Conservation (phyloP, 1,140 invertebrate genomes). For the Calephelis virginiensis region DNA sequence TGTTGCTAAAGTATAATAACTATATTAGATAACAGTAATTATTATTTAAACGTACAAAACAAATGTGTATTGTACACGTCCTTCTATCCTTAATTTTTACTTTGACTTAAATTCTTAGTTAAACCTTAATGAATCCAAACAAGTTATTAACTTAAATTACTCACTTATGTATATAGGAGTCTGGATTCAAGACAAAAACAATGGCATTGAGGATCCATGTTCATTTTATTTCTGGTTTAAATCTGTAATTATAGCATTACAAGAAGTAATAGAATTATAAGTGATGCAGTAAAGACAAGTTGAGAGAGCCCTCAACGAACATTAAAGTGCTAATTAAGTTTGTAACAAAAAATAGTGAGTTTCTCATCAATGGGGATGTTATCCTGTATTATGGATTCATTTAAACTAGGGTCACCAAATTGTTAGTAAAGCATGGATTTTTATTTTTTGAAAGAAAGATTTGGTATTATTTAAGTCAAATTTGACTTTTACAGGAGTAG, state of each 20-base stretch:
- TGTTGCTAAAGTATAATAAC: too few relatives aligned
- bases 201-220: background rate
- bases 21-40: too few relatives aligned
- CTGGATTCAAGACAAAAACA: background rate
- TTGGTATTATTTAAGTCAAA: too few relatives aligned
- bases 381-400: slow-evolving; percentile 39
- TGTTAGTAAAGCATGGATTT: background rate
- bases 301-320: slow-evolving; percentile 41
- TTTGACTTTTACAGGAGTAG: too few relatives aligned
- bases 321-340: slow-evolving; percentile 66
- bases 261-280: slow-evolving; percentile 26
- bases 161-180: too few relatives aligned
- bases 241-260: slow-evolving; percentile 8
- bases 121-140: too few relatives aligned
- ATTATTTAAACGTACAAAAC: too few relatives aligned
- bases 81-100: too few relatives aligned
- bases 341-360: slow-evolving; percentile 53
- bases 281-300: slow-evolving; percentile 37
- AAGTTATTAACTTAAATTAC: too few relatives aligned
- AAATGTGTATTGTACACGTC: too few relatives aligned
- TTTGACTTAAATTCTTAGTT: too few relatives aligned
- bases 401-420: slow-evolving; percentile 25
- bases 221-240: background rate
- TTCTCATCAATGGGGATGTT: slow-evolving; percentile 54
- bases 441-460: too few relatives aligned